Percentiles rank a stretch among this genome's conserved stretches.
These are phyloP conservation scores for Calypte anna DNA, from an alignment of 2,113 vertebrate genomes.

Conservation along the genomic window DNA sequence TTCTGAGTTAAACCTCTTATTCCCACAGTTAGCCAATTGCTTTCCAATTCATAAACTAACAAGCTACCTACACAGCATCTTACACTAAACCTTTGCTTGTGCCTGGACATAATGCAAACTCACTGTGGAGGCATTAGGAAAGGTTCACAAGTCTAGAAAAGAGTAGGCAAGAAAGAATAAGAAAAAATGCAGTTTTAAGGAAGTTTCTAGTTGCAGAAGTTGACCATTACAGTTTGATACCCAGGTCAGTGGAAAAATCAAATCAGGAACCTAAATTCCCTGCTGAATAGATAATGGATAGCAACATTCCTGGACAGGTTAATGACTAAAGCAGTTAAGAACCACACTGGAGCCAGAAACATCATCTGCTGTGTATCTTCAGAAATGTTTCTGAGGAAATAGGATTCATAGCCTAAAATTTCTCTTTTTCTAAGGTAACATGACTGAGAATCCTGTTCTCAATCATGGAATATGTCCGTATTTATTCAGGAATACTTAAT, in stretches of 20 bases:
- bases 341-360: neutral
- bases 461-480: neutral
- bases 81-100: neutral
- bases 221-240: neutral
- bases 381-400: neutral
- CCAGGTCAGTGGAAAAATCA: neutral
- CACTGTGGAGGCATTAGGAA: neutral
- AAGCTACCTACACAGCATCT: neutral
- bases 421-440: neutral
- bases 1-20: neutral
- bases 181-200: neutral
- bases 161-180: neutral
- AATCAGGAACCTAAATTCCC: neutral
- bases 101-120: neutral
- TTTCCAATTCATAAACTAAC: neutral
- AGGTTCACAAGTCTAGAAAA: neutral
- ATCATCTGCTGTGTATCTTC: neutral
- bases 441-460: neutral
- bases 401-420: neutral
- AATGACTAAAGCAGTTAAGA: neutral
- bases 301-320: rapidly evolving
- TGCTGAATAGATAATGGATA: neutral
- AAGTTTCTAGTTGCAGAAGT: neutral
- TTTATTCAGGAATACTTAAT: neutral
- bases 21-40: neutral